Conservation (phyloP, 2,797 vertebrate genomes). For the Orientallactaga sibirica region DNA sequence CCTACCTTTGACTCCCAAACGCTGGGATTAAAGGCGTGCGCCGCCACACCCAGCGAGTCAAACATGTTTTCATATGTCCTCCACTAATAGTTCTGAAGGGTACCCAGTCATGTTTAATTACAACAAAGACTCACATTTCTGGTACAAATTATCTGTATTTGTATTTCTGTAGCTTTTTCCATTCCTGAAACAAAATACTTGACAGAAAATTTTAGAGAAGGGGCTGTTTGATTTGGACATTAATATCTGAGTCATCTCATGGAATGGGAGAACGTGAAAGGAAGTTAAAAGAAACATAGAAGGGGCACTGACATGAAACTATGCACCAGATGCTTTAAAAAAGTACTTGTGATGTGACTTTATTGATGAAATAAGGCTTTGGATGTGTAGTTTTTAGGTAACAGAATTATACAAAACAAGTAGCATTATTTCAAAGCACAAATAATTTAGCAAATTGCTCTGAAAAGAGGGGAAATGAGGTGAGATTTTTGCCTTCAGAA, state of each 20-base stretch:
- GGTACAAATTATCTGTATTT: no score
- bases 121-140: no score
- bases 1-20: no score
- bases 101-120: no score
- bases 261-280: conserved; percentile 3
- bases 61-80: no score
- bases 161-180: no score
- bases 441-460: conserved; percentile 14
- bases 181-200: no score
- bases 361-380: conserved; percentile 33
- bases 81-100: no score
- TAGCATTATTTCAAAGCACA: conserved; percentile 9
- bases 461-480: conserved; percentile 6
- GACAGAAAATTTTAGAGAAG: neutral
- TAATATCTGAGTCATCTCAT: conserved; percentile 63
- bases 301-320: neutral
- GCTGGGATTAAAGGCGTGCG: no score
- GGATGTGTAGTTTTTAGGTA: neutral
- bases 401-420: conserved; percentile 27
- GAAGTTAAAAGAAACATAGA: conserved; percentile 49
- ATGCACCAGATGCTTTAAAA: neutral
- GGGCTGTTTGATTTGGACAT: conserved; percentile 23
- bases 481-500: conserved; percentile 52
- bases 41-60: no score
- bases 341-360: neutral